Percentiles rank a stretch among this genome's conserved stretches.
phyloP scores from a whole-genome alignment of 2,888 invertebrate species.

The Romanomermis culicivorax region DNA sequence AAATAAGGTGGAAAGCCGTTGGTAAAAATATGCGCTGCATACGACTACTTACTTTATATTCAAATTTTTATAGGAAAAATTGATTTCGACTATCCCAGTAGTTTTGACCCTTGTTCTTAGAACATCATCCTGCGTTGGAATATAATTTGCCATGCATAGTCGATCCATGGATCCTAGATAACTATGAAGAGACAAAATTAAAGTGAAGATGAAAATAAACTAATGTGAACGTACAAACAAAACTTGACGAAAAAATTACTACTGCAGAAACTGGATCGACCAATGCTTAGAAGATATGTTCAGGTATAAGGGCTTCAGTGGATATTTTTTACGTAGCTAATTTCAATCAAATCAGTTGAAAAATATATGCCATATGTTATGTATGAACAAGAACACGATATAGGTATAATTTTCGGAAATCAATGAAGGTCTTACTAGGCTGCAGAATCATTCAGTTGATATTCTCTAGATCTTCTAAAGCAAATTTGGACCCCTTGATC shows the following conservation, averaged over 20 bases:
- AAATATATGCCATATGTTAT: conserved; percentile 2
- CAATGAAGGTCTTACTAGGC: conserved; percentile 49
- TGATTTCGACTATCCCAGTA: conserved; percentile 72
- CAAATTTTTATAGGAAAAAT: conserved; percentile 64
- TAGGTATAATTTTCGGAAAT: too few relatives aligned
- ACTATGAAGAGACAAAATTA: conserved; percentile 25
- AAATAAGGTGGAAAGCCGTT: neutral
- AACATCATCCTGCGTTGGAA: conserved; percentile 73
- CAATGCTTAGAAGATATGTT: too few relatives aligned
- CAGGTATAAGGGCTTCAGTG: neutral
- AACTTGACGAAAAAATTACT: too few relatives aligned
- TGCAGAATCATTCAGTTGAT: conserved; percentile 72
- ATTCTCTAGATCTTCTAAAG: conserved; percentile 51
- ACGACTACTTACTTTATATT: conserved; percentile 55
- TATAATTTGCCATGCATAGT: conserved; percentile 55
- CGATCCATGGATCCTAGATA: conserved; percentile 67
- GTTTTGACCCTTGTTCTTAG: conserved; percentile 67
- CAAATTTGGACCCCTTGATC: conserved; percentile 60
- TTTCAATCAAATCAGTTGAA: neutral
- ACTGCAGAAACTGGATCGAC: too few relatives aligned
- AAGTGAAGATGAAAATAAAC: too few relatives aligned
- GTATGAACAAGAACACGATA: too few relatives aligned
- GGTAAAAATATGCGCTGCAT: neutral
- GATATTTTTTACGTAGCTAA: neutral
- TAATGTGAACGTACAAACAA: too few relatives aligned